Conservation (phyloP, 2,113 vertebrate species). For the Ellobius talpinus region DNA sequence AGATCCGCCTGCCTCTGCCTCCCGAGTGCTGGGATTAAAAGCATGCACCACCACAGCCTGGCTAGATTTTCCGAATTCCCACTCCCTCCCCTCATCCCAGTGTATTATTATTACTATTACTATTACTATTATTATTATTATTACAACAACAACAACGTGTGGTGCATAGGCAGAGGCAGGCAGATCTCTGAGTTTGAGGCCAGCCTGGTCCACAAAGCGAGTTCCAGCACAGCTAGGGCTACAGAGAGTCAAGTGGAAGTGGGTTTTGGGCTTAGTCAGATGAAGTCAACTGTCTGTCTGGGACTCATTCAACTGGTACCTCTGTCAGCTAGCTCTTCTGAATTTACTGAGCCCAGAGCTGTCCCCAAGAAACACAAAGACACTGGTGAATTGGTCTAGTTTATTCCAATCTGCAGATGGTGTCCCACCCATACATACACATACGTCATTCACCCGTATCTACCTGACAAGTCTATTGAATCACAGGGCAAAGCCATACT, state of each 20-base stretch:
- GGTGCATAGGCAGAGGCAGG: no score
- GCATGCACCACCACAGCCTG: no score
- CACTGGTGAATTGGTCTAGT: constrained; percentile 28
- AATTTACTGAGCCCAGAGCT: neutral
- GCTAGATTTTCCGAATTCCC: no score
- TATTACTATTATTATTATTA: no score
- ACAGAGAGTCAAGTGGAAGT: neutral
- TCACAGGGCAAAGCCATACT: constrained; percentile 35
- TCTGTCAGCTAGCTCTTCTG: neutral
- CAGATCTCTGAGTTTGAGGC: neutral
- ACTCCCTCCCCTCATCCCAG: no score
- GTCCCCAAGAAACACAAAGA: constrained; percentile 46
- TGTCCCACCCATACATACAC: neutral
- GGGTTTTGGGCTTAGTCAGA: neutral
- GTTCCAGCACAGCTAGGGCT: neutral
- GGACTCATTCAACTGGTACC: neutral
- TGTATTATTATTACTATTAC: no score
- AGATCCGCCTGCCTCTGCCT: no score
- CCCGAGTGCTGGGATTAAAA: no score
- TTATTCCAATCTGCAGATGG: constrained; percentile 72
- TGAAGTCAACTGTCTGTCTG: neutral
- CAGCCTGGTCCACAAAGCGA: neutral
- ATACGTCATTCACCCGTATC: constrained; percentile 10
- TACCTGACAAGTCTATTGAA: constrained; percentile 33
- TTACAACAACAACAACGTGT: no score